phyloP scores from a whole-genome alignment of 2,113 vertebrate species.

The Stomatorhinus ivindoensis region DNA sequence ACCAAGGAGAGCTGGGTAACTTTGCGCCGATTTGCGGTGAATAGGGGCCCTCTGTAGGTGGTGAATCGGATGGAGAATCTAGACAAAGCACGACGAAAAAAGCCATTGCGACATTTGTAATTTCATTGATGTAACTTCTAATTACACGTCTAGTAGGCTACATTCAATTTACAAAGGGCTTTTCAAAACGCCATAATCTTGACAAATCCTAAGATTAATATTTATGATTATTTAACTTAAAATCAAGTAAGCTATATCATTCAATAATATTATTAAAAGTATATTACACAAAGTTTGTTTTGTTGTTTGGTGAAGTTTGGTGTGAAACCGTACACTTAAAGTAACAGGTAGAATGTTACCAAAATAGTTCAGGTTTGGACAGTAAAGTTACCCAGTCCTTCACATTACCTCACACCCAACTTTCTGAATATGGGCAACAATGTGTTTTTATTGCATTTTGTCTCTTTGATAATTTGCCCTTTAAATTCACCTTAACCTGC shows the following conservation, averaged over 20 bases:
- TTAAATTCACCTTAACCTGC: background rate
- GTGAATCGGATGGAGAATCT: background rate
- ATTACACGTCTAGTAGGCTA: background rate
- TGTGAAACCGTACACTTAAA: background rate
- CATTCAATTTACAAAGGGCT: background rate
- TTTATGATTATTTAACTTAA: background rate
- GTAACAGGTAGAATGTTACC: background rate
- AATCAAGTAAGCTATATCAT: background rate
- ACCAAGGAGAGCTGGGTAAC: background rate
- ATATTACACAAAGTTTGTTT: background rate
- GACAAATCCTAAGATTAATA: background rate
- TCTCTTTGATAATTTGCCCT: background rate
- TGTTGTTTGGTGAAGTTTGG: too few species aligned
- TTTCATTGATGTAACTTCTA: background rate
- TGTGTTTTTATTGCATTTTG: background rate
- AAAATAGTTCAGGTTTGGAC: background rate
- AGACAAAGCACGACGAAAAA: background rate
- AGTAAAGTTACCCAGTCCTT: background rate
- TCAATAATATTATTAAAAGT: background rate
- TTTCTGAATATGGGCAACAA: background rate
- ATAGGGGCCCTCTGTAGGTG: conserved; percentile 19
- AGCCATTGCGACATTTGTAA: background rate
- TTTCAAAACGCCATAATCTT: background rate
- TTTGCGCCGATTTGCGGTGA: conserved; percentile 16
- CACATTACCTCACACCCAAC: background rate